Evolutionary conservation across 2,113 vertebrate species (phyloP).

Genomic region (human): GRCh38 chr15:49371001-49371500

Average conservation of each 20-base stretch:
- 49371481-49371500: background rate
- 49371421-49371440: background rate
- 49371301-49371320: constrained; percentile 40
- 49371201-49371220: background rate
- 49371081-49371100: background rate
- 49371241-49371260: background rate
- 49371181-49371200: background rate
- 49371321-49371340: background rate
- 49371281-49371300: background rate
- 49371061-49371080: background rate
- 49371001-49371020: background rate
- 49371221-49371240: background rate
- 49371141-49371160: background rate
- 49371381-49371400: constrained; percentile 33
- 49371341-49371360: background rate
- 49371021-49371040: background rate
- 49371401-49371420: constrained; percentile 60
- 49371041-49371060: background rate
- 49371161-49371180: constrained; percentile 7
- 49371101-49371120: background rate
- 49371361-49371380: constrained; percentile 47
- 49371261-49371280: background rate
- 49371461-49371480: background rate
- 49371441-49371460: background rate
- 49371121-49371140: background rate